Base-by-base conservation (phyloP, 2,113 vertebrate species). In the Chloropsis hardwickii region DNA sequence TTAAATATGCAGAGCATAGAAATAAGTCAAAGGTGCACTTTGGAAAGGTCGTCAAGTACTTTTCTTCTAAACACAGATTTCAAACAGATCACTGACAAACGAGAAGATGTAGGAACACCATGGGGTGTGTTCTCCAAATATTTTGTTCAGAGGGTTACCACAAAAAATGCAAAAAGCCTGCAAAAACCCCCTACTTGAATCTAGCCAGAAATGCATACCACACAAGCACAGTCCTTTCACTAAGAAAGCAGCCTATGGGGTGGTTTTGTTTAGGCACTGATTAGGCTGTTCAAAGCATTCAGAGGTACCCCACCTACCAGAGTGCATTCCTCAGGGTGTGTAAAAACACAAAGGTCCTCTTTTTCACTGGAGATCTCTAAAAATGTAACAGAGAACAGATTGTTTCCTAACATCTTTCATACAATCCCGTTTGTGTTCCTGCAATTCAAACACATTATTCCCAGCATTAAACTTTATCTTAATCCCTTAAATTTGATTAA, bases 231-330 rank as follows among this genome's bases (percentile, higher is more conserved):
- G 56, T 35, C 37, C 40, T 81, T 86, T 44, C 60, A 78, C 56
- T 81, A 83, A 78, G 71, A 67, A 86, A 86, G 80, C 72, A 84
- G 86, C 82, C 90, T 76, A 88, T 96, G 69, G 82, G 82, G 35
- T 74, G 76, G 81, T 73, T 88, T 93, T 93, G 87, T 88, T 93
- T 92, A 81, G 83, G 88, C 5, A 13, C 40, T 0, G 9, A 86
- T 93, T 60, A 90, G 76, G 40, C 31, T 70, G 51, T 66, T 91
- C 62, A 80, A 56, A 48, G 82, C 61, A 78, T 81, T 77, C 80
- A 76, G 39, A 96, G 51, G 85, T 88, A 93, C 92, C 81, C 81
- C 92, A 97, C 93, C 92, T 95, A 78, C 53, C 47, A 79, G 23
- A 81, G 28, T 0, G 0, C 85, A 95, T 94, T 88, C 89, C 72